Base-by-base conservation (phyloP, 2,113 vertebrate genomes). In the Zapus hudsonius region DNA sequence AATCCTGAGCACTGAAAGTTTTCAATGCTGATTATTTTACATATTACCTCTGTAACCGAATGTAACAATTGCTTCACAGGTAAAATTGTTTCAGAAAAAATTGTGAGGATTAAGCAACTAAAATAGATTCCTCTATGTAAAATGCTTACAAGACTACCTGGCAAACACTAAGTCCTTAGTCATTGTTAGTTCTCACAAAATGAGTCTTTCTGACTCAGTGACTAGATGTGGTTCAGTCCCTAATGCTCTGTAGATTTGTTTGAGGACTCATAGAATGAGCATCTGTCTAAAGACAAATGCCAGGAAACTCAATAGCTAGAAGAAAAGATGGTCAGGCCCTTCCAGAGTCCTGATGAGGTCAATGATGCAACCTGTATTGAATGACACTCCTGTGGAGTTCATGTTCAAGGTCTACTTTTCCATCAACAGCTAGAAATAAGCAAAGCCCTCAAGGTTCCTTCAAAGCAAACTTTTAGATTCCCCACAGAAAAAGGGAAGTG, bases 61-160 rank as follows among this genome's bases (percentile, higher is more conserved):
- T 69, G 2, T 52, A 16, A 42, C 66, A n/a, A 4, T 25, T 57
- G 29, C 38, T 61, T 87, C 42, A 42, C 7, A 81, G 13, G 67
- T 75, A 27, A 94, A 80, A 84, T 70, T 19, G 57, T 16, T 73
- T 52, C 57, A 57, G 63, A 89, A n/a, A 86, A 57, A 38, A 84
- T 74, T 85, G 66, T 84, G 61, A 33, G 63, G 17, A 74, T 86
- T 73, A 66, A 92, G 38, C 61, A 44, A 36, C 38, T 94, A 72
- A 64, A 84, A 57, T 70, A 91, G 47, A 2, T 52, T 64, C 52
- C 76, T 33, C 23, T 44, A 12, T 40, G 20, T 55, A 23, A 63
- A 82, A 81, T 85, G n/a, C 25, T 76, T 64, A 47, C 25, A 47
- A 57, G 25, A 66, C 12, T 76, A 38, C 20, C 66, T 87, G 61